Evolutionary conservation across 2,888 invertebrate genomes (phyloP), one percentile per base, ranked within the genome.

Genomic region (Ectemnius cavifrons): DNA sequence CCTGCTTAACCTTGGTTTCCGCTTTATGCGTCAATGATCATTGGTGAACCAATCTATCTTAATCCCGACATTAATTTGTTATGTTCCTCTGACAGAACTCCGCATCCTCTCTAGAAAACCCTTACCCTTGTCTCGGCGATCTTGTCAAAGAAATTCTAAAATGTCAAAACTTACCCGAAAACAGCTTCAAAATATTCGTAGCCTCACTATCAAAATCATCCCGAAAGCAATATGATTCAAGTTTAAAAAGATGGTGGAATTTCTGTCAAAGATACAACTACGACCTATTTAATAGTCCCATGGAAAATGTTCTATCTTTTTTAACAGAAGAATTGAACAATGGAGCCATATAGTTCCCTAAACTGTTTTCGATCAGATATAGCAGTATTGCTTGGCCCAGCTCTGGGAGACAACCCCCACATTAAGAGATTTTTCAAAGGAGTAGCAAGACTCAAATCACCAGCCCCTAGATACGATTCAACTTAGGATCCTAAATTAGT

Each of bases 1-100:
- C 76, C 75, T 23, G 70, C 80, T 0, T 87, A 88, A 67, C 82
- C 86, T 1, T 83, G 78, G 77, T 81, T 71, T 23, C 78, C 78
- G 1, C 27, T 80, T 16, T 73, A 71, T 13, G 37, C 11, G 11
- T 64, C 70, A 2, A 3, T 81, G 6, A 18, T 81, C 0, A 37
- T 28, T 2, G 57, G 63, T 27, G 14, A 64, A 2, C 75, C 78
- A n/a, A 45, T 85, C 6, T 11, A 46, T 14, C 81, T 87, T 61
- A 63, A 74, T 18, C 84, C 85, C 4, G 23, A 62, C 14, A 63
- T 67, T 66, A 63, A 84, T 37, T 76, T 86, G 37, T 63, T 77
- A 14, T 84, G 78, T 45, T 70, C 81, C 81, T 76, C 74, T 74
- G 85, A 85, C 68, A 56, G 63, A 16, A 57, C 49, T 0, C 71